Evolutionary conservation across 2,113 vertebrate species (phyloP).

Genomic region (Forbesichthys papilliferus): DNA sequence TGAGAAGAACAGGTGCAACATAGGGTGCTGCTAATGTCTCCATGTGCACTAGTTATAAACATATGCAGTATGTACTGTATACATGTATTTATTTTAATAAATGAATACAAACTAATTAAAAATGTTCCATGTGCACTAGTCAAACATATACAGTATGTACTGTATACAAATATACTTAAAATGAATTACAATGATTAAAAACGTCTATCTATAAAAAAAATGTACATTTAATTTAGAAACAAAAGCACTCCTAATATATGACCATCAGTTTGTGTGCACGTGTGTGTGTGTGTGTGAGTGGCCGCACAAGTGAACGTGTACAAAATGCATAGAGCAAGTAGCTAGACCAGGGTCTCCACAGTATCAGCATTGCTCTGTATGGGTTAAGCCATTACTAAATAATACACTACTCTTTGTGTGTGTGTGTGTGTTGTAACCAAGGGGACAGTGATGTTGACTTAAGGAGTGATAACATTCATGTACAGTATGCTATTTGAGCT

Average conservation of each 20-base stretch:
- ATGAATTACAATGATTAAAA: no score
- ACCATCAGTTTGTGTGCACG: background rate
- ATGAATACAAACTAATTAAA: no score
- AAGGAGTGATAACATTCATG: background rate
- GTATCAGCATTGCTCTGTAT: background rate
- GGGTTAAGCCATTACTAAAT: background rate
- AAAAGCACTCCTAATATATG: no score
- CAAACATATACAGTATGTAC: no score
- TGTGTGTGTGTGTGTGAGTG: background rate
- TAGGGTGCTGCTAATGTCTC: no score
- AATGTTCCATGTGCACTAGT: no score
- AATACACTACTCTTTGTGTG: background rate
- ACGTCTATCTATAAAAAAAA: no score
- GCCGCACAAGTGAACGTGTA: background rate
- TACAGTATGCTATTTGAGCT: background rate
- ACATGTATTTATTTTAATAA: no score
- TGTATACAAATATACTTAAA: no score
- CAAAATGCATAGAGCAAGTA: background rate
- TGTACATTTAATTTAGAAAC: no score
- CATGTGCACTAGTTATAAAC: no score
- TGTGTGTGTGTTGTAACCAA: background rate
- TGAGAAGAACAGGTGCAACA: background rate
- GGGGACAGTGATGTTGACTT: background rate
- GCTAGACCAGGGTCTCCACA: background rate
- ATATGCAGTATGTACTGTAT: no score